Conservation (phyloP, 2,888 invertebrate genomes). For the Tortrix viridana region DNA sequence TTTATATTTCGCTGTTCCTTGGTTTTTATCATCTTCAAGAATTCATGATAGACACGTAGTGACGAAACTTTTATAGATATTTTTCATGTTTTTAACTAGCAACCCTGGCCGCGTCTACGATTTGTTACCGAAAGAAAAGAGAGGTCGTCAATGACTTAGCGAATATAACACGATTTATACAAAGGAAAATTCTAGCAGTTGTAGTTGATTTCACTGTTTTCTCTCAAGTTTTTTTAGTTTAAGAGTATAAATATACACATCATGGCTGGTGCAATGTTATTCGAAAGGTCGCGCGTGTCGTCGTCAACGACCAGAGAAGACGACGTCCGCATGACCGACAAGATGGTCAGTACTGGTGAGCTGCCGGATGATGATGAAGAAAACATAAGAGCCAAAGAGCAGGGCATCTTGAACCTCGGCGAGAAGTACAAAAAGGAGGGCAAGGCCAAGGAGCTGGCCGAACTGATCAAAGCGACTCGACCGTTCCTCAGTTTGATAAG, state of each 20-base stretch:
- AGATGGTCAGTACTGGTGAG: conserved; percentile 91
- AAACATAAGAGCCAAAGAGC: conserved; percentile 95
- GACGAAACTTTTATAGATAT: background rate
- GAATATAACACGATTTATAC: conserved; percentile 80
- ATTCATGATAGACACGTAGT: conserved; percentile 19
- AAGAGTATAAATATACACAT: conserved; percentile 80
- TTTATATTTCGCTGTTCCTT: too few species aligned
- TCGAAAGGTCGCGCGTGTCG: conserved; percentile 92
- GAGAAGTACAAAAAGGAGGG: conserved; percentile 96
- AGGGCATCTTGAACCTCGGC: conserved; percentile 96
- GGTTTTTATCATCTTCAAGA: background rate
- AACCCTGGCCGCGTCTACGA: conserved; percentile 79
- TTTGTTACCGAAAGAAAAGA: conserved; percentile 69
- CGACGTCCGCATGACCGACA: conserved; percentile 89
- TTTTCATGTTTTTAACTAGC: conserved; percentile 47
- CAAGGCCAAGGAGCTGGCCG: conserved; percentile 95
- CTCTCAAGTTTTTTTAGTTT: conserved; percentile 69
- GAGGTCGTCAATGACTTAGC: conserved; percentile 83
- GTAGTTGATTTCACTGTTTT: conserved; percentile 72
- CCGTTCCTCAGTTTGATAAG: conserved; percentile 98
- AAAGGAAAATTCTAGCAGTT: conserved; percentile 77
- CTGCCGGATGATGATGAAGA: conserved; percentile 94
- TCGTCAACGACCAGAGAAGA: conserved; percentile 90
- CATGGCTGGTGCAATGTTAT: conserved; percentile 96
- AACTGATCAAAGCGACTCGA: conserved; percentile 96